Evolutionary conservation across 2,113 vertebrate species (phyloP), one percentile per base, ranked within the genome.

Genomic region (Macquaria australasica): DNA sequence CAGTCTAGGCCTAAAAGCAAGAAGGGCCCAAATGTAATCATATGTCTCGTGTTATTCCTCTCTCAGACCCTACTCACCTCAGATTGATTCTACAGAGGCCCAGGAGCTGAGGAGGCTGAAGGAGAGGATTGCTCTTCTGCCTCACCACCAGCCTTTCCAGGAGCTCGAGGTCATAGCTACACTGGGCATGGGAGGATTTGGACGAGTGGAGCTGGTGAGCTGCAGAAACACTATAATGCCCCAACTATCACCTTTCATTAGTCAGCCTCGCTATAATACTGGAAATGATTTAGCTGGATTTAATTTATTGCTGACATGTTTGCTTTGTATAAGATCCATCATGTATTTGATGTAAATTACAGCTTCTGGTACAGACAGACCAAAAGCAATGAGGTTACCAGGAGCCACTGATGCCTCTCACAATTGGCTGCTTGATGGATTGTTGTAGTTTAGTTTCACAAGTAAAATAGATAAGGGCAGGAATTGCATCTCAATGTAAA

Each of bases 151-250:
- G 72, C 97, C 97, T 50, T 96, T 98, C 93, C 94, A 96, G 91
- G 94, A 97, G 79, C 96, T 99, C 71, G 95, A 98, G 90, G 91
- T 97, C 91, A 92, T 99, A 39, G 95, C 97, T 10, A 99, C 98
- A n/a, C 92, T 99, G 89, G 97, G 97, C 78, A 96, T 97, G 91
- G 98, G 97, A 90, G 98, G 98, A 84, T 99, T 99, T 85, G 98
- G 98, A 92, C 96, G 98, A 93, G 98, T 99, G 83, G 97, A 98
- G 89, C 97, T 99, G 95, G 98, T 99, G 96, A 97, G 97, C 28
- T 41, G 11, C 16, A 67, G 23, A 16, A 60, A 39, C 59, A 41
- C 4, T 18, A 4, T 7, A 37, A 23, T 15, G 4, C 15, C 23
- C 28, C 11, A 18, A 14, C 14, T 8, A 21, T 77, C 58, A 51